These are phyloP conservation scores for Bombus pyrosoma DNA, from an alignment of 1,140 invertebrate species.

Conservation along the genomic window DNA sequence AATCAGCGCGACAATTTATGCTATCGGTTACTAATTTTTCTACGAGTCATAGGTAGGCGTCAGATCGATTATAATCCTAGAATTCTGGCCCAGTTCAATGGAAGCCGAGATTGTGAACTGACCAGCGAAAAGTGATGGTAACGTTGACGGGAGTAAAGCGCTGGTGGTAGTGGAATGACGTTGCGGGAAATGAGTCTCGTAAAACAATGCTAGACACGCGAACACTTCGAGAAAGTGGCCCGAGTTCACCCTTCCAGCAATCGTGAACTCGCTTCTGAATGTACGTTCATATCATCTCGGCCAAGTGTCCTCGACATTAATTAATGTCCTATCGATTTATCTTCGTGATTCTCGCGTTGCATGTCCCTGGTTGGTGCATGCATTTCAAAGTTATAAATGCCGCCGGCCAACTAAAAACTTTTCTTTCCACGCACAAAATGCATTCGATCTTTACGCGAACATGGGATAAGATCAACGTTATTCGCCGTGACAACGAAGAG, in stretches of 20 bases:
- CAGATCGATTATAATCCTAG: constrained; percentile 41
- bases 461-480: background rate
- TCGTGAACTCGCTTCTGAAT: constrained; percentile 46
- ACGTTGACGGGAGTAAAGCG: constrained; percentile 52
- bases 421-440: constrained; percentile 7
- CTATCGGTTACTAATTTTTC: constrained; percentile 34
- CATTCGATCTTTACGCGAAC: background rate
- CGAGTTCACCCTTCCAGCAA: constrained; percentile 41
- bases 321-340: constrained; percentile 43
- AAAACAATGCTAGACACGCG: constrained; percentile 75
- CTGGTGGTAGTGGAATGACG: constrained; percentile 71
- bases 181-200: constrained; percentile 78
- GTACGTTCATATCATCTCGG: constrained; percentile 42
- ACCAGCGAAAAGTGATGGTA: constrained; percentile 48
- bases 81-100: constrained; percentile 60
- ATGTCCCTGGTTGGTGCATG: background rate
- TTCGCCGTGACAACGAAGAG: background rate
- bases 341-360: constrained; percentile 23
- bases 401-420: background rate
- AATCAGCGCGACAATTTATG: background rate
- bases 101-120: constrained; percentile 48
- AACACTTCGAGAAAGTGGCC: constrained; percentile 62
- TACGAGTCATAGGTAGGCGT: constrained; percentile 33
- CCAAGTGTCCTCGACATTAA: constrained; percentile 52
- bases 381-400: constrained; percentile 7